Evolutionary conservation across 2,113 vertebrate species (phyloP).

Genomic region (Stegastes partitus): DNA sequence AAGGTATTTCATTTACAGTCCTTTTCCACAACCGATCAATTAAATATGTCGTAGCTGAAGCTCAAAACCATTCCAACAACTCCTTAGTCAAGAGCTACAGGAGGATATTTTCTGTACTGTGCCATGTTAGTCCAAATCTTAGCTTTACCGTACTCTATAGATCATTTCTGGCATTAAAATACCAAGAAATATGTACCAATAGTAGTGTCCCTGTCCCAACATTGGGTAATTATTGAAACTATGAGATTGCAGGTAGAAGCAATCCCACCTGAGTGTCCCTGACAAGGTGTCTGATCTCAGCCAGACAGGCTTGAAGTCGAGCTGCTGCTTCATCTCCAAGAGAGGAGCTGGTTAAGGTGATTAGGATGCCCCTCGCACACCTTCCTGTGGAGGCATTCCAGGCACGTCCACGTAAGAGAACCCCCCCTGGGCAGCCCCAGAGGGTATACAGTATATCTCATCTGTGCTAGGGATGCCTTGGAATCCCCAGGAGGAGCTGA

Average conservation of each 20-base stretch:
- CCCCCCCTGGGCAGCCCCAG: not conserved
- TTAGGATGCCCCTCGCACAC: not conserved
- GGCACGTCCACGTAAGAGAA: not conserved
- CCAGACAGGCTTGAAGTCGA: not conserved
- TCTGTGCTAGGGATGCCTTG: not conserved
- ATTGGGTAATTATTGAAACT: not conserved
- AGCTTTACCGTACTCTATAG: too few relatives aligned
- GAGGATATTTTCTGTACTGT: too few relatives aligned
- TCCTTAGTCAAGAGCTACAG: too few relatives aligned
- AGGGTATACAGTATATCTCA: slow-evolving; percentile 1
- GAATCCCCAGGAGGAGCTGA: not conserved
- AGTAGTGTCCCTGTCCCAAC: not conserved
- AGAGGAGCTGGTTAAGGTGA: not conserved
- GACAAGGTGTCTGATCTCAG: too few relatives aligned
- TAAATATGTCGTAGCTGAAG: not conserved
- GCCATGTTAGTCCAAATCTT: too few relatives aligned
- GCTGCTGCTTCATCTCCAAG: not conserved
- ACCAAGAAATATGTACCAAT: not conserved
- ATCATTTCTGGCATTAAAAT: not conserved
- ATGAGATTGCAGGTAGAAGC: not conserved
- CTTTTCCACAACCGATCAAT: not conserved
- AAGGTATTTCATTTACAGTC: too few relatives aligned
- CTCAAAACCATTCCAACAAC: not conserved
- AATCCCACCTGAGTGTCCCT: not conserved
- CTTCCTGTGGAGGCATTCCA: not conserved